Percentiles rank a stretch among this genome's conserved stretches.
Evolutionary conservation across 2,113 vertebrate genomes (phyloP).

Genomic region (Pelodiscus sinensis): DNA sequence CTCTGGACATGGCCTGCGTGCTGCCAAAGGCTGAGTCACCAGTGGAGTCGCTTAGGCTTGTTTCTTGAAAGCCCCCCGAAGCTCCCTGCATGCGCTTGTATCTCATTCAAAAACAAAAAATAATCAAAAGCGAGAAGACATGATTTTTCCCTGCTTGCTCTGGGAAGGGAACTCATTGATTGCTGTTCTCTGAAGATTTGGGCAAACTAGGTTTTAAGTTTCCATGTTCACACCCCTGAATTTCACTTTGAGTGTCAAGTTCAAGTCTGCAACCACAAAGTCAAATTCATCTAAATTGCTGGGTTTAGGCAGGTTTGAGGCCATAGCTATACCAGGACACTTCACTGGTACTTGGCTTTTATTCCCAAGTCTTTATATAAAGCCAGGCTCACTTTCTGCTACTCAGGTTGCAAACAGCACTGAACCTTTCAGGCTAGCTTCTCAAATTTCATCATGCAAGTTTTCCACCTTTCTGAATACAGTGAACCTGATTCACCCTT

Average conservation of each 20-base stretch:
- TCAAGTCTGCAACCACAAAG: neutral
- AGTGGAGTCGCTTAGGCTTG: neutral
- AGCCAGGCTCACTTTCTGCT: neutral
- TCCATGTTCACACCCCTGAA: neutral
- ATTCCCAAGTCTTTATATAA: neutral
- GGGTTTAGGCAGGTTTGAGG: neutral
- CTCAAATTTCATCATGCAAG: neutral
- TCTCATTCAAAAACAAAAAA: neutral
- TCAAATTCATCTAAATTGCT: accelerated
- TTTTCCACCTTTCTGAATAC: neutral
- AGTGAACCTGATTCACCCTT: neutral
- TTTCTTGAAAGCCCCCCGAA: conserved; percentile 15
- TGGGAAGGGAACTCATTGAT: neutral
- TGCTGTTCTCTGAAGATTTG: neutral
- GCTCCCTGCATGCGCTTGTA: neutral
- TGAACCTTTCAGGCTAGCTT: neutral
- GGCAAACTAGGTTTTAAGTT: neutral
- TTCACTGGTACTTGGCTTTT: neutral
- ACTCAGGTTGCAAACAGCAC: neutral
- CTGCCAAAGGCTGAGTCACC: neutral
- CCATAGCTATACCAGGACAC: neutral
- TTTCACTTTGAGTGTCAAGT: neutral
- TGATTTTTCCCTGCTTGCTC: neutral
- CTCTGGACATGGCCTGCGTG: neutral
- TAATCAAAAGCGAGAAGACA: neutral